These are phyloP conservation scores for Mionectes olivaceus DNA, from an alignment of 2,797 vertebrate species.

Conservation along the genomic window DNA sequence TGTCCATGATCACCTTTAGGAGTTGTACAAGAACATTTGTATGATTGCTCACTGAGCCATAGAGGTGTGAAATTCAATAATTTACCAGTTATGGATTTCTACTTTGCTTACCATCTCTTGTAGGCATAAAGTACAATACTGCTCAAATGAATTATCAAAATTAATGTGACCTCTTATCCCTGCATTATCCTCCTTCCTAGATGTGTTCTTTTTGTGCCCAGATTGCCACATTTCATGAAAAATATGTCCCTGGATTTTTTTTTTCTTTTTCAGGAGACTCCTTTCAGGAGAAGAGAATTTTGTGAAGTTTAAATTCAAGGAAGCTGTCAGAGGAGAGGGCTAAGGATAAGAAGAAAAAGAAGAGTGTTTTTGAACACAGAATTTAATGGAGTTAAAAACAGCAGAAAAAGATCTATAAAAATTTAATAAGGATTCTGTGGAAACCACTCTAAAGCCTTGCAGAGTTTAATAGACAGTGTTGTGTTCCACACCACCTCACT, in stretches of 20 bases:
- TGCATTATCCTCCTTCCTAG: not conserved
- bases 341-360: not conserved
- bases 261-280: not conserved
- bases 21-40: not conserved
- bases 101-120: not conserved
- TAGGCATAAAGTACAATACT: not conserved
- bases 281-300: not conserved
- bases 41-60: not conserved
- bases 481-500: not conserved
- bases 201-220: not conserved
- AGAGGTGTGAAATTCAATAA: conserved; percentile 4
- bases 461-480: conserved; percentile 3
- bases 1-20: not conserved
- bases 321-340: not conserved
- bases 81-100: conserved; percentile 2
- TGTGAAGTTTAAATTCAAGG: conserved; percentile 1
- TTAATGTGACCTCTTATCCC: not conserved
- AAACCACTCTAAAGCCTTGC: not conserved
- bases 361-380: not conserved
- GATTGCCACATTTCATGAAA: not conserved
- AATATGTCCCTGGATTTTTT: not conserved
- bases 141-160: conserved; percentile 14
- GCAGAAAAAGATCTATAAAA: not conserved
- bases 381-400: conserved; percentile 31
- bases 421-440: not conserved